phyloP scores from a whole-genome alignment of 2,888 invertebrate species.

The Piscicola geometra region DNA sequence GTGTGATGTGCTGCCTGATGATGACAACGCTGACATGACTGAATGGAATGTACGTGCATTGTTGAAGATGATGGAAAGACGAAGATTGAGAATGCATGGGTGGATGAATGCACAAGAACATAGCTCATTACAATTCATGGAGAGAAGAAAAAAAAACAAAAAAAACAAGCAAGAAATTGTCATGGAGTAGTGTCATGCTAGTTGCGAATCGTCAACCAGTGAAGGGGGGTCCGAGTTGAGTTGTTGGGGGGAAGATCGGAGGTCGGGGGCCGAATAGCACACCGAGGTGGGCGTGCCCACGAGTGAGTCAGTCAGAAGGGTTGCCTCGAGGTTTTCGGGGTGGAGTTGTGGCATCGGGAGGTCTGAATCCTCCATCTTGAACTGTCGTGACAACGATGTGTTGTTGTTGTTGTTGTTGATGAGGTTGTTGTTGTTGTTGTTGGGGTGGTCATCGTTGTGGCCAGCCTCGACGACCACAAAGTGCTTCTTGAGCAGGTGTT shows the following conservation, averaged over 20 bases:
- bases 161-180: not conserved
- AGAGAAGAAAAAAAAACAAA: not conserved
- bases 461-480: constrained; percentile 15
- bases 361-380: constrained; percentile 36
- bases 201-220: constrained; percentile 23
- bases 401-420: not conserved
- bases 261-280: constrained; percentile 31
- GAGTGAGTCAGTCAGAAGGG: constrained; percentile 20
- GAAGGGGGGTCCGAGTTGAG: constrained; percentile 25
- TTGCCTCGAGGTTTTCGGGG: constrained; percentile 32
- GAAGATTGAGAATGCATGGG: no score
- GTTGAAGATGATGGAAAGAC: not conserved
- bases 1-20: constrained; percentile 3
- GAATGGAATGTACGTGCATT: constrained; percentile 3
- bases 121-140: no score
- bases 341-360: constrained; percentile 35
- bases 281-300: constrained; percentile 27
- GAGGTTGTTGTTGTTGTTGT: constrained; percentile 2
- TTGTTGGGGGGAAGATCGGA: constrained; percentile 24
- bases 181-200: constrained; percentile 1
- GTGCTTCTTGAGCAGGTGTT: constrained; percentile 43
- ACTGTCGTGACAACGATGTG: constrained; percentile 18
- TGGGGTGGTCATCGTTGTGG: constrained; percentile 5
- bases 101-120: no score
- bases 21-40: constrained; percentile 22